Conservation (phyloP, 2,113 vertebrate genomes). For the Catharus minimus region DNA sequence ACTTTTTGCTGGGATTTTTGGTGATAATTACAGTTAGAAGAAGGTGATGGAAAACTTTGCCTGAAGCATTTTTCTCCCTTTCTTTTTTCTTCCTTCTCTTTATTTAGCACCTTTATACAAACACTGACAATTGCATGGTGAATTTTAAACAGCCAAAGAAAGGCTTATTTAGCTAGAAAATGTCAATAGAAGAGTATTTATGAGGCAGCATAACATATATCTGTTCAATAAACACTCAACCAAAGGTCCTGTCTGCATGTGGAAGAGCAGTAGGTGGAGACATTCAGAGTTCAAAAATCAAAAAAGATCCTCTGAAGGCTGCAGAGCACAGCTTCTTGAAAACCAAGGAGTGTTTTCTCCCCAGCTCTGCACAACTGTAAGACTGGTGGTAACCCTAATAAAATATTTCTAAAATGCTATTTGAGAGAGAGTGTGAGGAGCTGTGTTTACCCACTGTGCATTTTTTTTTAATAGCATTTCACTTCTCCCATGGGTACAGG, state of each 20-base stretch:
- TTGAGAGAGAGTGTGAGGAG: conserved; percentile 3
- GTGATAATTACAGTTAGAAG: not conserved
- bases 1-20: not conserved
- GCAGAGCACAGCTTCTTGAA: conserved; percentile 20
- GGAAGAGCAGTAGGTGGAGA: not conserved
- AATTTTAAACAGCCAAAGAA: conserved; percentile 13
- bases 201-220: not conserved
- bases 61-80: not conserved
- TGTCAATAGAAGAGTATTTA: not conserved
- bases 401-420: conserved; percentile 33
- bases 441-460: not conserved
- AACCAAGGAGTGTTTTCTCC: not conserved
- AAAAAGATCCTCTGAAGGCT: conserved; percentile 31
- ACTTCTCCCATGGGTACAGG: conserved; percentile 12
- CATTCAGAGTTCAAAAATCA: not conserved
- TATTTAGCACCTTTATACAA: not conserved
- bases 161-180: not conserved
- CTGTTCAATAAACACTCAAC: not conserved
- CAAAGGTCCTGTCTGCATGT: not conserved
- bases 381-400: conserved; percentile 4
- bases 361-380: not conserved
- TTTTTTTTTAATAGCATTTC: conserved; percentile 25
- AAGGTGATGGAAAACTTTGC: not conserved
- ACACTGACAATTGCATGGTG: not conserved
- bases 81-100: not conserved